Evolutionary conservation across 1,140 invertebrate genomes (phyloP).

Genomic region (Antheraea mylitta): DNA sequence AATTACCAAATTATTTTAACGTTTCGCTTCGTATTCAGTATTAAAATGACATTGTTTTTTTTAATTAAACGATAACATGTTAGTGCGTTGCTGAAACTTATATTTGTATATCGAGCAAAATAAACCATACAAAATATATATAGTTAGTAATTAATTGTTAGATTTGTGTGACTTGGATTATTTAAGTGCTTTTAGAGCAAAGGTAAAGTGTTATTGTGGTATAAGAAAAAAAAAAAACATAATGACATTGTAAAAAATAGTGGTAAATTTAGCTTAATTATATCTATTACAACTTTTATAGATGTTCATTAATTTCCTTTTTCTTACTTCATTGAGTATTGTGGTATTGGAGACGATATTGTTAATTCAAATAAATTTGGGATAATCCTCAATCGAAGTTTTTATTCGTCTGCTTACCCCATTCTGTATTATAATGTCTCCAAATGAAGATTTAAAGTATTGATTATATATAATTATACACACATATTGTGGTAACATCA

Average conservation of each 20-base stretch:
- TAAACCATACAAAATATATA: constrained; percentile 71
- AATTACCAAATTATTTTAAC: constrained; percentile 72
- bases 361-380: constrained; percentile 79
- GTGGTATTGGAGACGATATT: constrained; percentile 77
- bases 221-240: constrained; percentile 66
- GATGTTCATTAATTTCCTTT: constrained; percentile 76
- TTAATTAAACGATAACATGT: constrained; percentile 41
- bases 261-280: constrained; percentile 78
- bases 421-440: constrained; percentile 43
- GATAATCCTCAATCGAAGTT: constrained; percentile 76
- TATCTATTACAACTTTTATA: constrained; percentile 78
- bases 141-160: constrained; percentile 79
- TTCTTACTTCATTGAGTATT: constrained; percentile 77
- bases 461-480: neutral
- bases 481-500: neutral
- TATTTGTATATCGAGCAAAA: constrained; percentile 77
- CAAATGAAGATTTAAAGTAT: constrained; percentile 27
- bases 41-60: constrained; percentile 64
- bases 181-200: constrained; percentile 76
- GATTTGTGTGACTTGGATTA: constrained; percentile 77
- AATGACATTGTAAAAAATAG: constrained; percentile 78
- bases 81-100: constrained; percentile 56
- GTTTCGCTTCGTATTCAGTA: constrained; percentile 72
- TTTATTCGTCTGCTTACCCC: constrained; percentile 67
- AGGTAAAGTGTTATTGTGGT: constrained; percentile 76